Evolutionary conservation across 2,797 vertebrate species (phyloP).

Genomic region (Pseudocheirus occidentalis): DNA sequence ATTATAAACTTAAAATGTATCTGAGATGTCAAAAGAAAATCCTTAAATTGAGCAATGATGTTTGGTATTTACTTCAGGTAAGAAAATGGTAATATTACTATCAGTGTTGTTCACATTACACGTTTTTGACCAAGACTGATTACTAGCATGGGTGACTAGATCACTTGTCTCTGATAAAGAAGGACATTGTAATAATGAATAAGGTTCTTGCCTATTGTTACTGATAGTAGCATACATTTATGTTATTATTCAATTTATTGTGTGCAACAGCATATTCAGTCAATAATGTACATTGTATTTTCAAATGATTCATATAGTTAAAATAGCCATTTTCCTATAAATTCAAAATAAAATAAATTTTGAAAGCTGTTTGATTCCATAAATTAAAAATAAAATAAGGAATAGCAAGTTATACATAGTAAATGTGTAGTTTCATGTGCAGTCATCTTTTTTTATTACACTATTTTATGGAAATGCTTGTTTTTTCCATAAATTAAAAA

Average conservation of each 20-base stretch:
- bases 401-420: neutral
- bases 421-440: neutral
- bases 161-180: neutral
- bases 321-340: neutral
- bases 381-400: too few species aligned
- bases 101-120: neutral
- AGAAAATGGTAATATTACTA: neutral
- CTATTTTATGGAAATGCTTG: neutral
- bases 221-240: neutral
- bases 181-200: neutral
- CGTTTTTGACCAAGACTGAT: neutral
- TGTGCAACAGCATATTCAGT: neutral
- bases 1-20: neutral
- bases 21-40: neutral
- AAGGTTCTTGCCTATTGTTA: neutral
- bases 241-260: neutral
- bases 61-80: neutral
- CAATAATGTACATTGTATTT: neutral
- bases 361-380: too few species aligned
- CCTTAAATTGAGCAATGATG: neutral
- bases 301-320: neutral
- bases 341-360: neutral
- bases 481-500: neutral
- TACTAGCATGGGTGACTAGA: neutral
- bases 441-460: neutral